Base-by-base conservation (phyloP, 2,113 vertebrate species). In the Montifringilla adamsi region DNA sequence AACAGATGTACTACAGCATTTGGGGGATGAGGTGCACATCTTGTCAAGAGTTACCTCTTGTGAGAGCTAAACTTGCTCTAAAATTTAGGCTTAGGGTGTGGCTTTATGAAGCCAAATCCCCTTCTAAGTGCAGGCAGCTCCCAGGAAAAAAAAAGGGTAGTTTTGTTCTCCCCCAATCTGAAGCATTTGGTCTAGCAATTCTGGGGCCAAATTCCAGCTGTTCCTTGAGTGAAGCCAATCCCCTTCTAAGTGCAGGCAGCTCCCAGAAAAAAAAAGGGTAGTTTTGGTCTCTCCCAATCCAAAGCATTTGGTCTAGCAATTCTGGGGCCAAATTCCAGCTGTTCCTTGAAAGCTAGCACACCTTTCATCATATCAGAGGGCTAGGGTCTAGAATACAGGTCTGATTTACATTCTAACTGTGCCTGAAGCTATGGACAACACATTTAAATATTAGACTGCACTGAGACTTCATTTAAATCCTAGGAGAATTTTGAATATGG, bases 91-190 rank as follows among this genome's bases (percentile, higher is more conserved):
- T 74, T 90, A 58, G 53, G 31, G 37, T 85, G 37, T 39, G 62
- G 72, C 80, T 94, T 94, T 58, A 69, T 62, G 35, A 86, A 90
- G 86, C 76, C 68, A 47, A 81, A 87, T 75, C 56, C 55, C 60
- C 41, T 78, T 62, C 5, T 47, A 90, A 91, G 67, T 95, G 82
- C 92, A 79, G 80, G 70, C 77, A 92, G 86, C 92, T 89, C 50
- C 41, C 53, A 83, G n/a, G 77, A 39, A 89, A 84, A 37, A 55
- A 55, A 76, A 89, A 74, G 13, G 68, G 49, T 67, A n/a, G 9
- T 78, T 92, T 41, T 74, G 33, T 74, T 90, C 68, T 93, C 52
- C 80, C 84, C 69, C 1, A 0, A 8, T 78, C 52, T 49, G 68
- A 9, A 84, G 49, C 47, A 47, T 55, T 90, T 35, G 33, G 47